Base-by-base conservation (phyloP, 2,797 vertebrate species). In the Pseudochromis fuscus region DNA sequence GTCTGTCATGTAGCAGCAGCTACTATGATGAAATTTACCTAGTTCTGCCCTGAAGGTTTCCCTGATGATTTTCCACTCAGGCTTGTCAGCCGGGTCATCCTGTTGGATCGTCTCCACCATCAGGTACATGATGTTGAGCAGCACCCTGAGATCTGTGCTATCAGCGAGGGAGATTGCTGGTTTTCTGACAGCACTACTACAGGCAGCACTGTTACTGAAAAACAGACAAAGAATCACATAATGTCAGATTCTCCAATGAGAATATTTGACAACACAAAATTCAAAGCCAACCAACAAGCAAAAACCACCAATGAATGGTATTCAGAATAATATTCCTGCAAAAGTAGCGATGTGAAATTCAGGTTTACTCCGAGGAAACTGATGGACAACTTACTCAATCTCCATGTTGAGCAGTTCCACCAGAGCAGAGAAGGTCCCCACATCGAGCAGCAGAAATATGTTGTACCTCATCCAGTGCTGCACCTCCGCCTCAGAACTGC, bases 321-420 rank as follows among this genome's bases (percentile, higher is more conserved):
- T 42, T 9, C 1, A 7, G 13, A 45, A 18, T 25, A 33, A 42
- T 30, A 50, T 15, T 5, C n/a, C 23, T 28, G 4, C 7, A 45
- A n/a, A 50, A 23, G 0, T 21, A 25, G 0, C 1, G 3, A 30
- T 16, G 27, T 12, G 5, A n/a, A 51, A 48, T 3, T 49, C 2
- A 13, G 5, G 8, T 31, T 33, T 33, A 18, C 13, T 40, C 21
- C 23, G 42, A 57, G 0, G 50, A 77, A 68, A 52, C 10, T 13
- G 23, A 58, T 23, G 2, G 11, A 67, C 7, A 28, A 90, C 95
- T 91, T 94, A 99, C 98, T 99, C 98, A 0, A 99, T 97, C 86
- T 99, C 98, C 98, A 99, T 99, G 94, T 97, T 99, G 60, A 99
- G 96, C 76, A 99, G 95, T 84, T 99, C 98, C 91, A 99, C 96